Evolutionary conservation across 2,888 invertebrate genomes (phyloP).

Genomic region (Eupithecia subfuscata): DNA sequence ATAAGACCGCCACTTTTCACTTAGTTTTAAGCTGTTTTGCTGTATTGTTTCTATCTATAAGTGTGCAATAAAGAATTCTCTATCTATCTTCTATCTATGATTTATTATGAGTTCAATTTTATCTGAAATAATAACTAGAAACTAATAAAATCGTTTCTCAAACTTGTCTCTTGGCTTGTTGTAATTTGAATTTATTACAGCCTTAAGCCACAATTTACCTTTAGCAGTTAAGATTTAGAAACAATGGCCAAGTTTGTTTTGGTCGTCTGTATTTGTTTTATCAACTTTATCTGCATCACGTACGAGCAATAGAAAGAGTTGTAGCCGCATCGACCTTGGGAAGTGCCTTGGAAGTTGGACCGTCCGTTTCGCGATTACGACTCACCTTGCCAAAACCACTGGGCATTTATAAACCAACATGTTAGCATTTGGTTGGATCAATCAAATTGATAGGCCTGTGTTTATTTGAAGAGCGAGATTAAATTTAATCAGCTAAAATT

Average conservation of each 20-base stretch:
- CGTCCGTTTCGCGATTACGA: constrained; percentile 51
- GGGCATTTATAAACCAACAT: constrained; percentile 17
- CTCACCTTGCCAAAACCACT: constrained; percentile 58
- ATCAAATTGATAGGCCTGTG: constrained; percentile 1
- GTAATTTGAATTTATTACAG: constrained; percentile 18
- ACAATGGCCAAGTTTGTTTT: constrained; percentile 15
- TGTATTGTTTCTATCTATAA: too few species aligned
- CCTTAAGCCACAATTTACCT: constrained; percentile 23
- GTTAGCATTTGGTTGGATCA: not conserved
- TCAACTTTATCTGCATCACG: constrained; percentile 46
- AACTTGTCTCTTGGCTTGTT: constrained; percentile 15
- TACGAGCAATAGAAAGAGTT: constrained; percentile 49
- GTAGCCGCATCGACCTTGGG: constrained; percentile 34
- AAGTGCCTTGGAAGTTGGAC: constrained; percentile 52
- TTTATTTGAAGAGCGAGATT: not conserved
- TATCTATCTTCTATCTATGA: not conserved
- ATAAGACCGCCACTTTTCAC: too few species aligned
- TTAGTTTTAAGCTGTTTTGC: too few species aligned
- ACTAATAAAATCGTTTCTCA: constrained; percentile 17
- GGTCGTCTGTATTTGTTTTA: constrained; percentile 19
- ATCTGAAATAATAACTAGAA: constrained; percentile 15
- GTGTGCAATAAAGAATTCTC: too few species aligned
- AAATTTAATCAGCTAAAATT: not conserved
- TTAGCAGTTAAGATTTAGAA: constrained; percentile 12
- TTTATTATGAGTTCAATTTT: constrained; percentile 5